Evolutionary conservation across 2,113 vertebrate genomes (phyloP).

Genomic region (Lota lota): DNA sequence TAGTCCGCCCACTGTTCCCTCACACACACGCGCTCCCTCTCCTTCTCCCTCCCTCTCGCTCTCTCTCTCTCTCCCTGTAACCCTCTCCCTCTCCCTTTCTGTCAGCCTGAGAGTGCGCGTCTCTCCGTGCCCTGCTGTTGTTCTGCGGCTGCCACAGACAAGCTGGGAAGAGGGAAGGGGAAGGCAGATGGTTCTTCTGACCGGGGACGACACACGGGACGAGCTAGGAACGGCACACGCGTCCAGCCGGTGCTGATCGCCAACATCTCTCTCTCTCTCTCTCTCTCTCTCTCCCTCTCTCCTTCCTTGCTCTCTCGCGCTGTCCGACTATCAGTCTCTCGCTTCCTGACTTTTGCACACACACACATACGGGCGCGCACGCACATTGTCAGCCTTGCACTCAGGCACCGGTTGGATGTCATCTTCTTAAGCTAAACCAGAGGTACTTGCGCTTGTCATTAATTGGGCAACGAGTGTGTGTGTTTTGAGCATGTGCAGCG

Average conservation of each 20-base stretch:
- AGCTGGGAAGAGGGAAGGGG: conserved; percentile 61
- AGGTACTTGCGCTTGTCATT: conserved; percentile 71
- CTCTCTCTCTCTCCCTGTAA: no score
- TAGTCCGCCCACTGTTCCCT: conserved; percentile 4
- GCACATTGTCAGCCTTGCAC: conserved; percentile 36
- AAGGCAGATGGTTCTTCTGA: conserved; percentile 24
- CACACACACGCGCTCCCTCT: not conserved
- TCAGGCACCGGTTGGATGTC: conserved; percentile 62
- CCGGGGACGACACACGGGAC: conserved; percentile 56
- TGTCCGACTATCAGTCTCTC: not conserved
- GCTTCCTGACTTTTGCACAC: conserved; percentile 18
- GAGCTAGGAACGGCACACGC: conserved; percentile 53
- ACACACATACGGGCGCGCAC: conserved; percentile 14
- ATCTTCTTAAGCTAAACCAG: conserved; percentile 67
- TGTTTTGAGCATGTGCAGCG: no score
- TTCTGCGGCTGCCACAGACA: conserved; percentile 63
- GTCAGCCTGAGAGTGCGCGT: conserved; percentile 26
- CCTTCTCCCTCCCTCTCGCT: no score
- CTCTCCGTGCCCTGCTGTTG: conserved; percentile 51
- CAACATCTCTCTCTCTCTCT: conserved; percentile 33
- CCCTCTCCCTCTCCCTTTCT: conserved; percentile 6
- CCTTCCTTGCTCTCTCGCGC: not conserved
- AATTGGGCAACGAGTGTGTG: conserved; percentile 35
- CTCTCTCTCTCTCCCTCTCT: conserved; percentile 16
- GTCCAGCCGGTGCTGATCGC: conserved; percentile 51